Evolutionary conservation across 2,888 invertebrate species (phyloP).

Genomic region (Serrognathus titanus): DNA sequence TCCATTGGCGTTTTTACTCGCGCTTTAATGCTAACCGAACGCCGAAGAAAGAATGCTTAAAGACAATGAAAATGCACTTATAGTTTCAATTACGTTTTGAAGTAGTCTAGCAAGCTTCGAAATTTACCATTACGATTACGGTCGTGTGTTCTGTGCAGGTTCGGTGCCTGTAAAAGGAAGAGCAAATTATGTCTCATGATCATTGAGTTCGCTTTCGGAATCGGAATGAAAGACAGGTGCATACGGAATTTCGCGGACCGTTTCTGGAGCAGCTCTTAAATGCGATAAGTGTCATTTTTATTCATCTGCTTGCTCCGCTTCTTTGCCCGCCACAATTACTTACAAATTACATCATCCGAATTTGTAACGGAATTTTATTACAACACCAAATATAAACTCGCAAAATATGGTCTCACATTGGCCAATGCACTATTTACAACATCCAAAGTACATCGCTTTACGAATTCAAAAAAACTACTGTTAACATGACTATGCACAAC

Average conservation of each 20-base stretch:
- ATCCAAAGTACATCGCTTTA: too few species aligned
- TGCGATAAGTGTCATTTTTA: slow-evolving; percentile 10
- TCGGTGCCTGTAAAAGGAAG: slow-evolving; percentile 24
- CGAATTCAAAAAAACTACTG: too few species aligned
- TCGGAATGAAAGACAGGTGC: slow-evolving; percentile 26
- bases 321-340: not conserved
- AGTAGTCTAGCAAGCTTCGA: slow-evolving; percentile 18
- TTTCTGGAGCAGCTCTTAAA: slow-evolving; percentile 16
- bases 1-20: too few species aligned
- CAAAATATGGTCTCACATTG: too few species aligned
- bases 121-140: slow-evolving; percentile 15
- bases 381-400: too few species aligned
- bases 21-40: too few species aligned
- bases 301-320: not conserved
- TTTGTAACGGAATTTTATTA: not conserved
- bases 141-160: slow-evolving; percentile 21
- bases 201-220: slow-evolving; percentile 22
- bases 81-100: slow-evolving; percentile 17
- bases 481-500: too few species aligned
- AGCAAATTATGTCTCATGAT: slow-evolving; percentile 23
- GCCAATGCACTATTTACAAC: too few species aligned
- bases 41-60: too few species aligned
- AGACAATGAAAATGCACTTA: not conserved
- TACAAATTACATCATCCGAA: not conserved
- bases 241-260: slow-evolving; percentile 18